Percentiles rank a stretch among this genome's conserved stretches.
These are phyloP conservation scores for Drosophila kambysellisi DNA, from an alignment of 2,888 invertebrate genomes.

Conservation along the genomic window DNA sequence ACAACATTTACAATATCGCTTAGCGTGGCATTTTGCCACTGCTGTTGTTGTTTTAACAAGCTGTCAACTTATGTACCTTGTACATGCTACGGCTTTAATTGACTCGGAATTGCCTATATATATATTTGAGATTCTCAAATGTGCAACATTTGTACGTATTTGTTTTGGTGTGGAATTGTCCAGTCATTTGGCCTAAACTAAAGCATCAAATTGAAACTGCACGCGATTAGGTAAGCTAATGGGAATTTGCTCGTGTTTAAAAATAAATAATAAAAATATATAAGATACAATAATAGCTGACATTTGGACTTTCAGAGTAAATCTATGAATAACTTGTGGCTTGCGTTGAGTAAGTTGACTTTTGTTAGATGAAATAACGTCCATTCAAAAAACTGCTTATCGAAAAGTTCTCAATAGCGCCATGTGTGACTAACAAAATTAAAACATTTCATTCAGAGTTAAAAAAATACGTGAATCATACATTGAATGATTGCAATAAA, in stretches of 20 bases:
- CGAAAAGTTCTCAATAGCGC: neutral
- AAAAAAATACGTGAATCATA: neutral
- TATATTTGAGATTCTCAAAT: conserved; percentile 44
- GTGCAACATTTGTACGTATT: conserved; percentile 5
- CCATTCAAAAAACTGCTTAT: neutral
- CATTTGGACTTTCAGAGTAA: neutral
- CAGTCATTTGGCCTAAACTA: conserved; percentile 5
- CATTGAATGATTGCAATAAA: neutral
- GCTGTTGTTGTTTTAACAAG: conserved; percentile 3
- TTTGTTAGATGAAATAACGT: neutral
- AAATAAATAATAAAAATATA: neutral
- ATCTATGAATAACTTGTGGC: neutral
- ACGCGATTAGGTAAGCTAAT: conserved; percentile 29
- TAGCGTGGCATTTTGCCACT: conserved; percentile 2
- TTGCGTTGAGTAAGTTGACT: neutral
- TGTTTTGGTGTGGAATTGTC: conserved; percentile 2
- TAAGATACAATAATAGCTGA: neutral
- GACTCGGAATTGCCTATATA: conserved; percentile 25
- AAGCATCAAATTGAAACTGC: conserved; percentile 23
- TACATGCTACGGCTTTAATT: conserved; percentile 39
- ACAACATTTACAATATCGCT: conserved; percentile 1
- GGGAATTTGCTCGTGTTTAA: conserved; percentile 19
- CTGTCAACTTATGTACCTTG: conserved; percentile 28
- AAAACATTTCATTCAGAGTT: no score
- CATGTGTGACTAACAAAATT: neutral